Evolutionary conservation across 2,888 invertebrate genomes (phyloP).

Genomic region (Teinopalpus imperialis): DNA sequence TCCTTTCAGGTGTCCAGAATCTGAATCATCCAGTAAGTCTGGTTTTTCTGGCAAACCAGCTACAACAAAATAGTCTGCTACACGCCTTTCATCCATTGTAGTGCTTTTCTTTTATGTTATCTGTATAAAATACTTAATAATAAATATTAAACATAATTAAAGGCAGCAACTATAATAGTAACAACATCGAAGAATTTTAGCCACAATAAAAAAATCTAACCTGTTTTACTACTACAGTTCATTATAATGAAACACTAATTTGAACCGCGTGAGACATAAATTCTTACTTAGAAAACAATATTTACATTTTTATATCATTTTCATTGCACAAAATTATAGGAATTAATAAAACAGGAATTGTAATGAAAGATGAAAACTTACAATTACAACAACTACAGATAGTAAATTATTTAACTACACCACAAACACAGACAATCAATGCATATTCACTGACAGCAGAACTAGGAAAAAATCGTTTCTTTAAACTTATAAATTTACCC

Average conservation of each 20-base stretch:
- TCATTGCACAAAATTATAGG: conserved; percentile 10
- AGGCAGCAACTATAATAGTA: conserved; percentile 30
- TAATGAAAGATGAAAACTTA: conserved; percentile 22
- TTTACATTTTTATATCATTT: conserved; percentile 9
- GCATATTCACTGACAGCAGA: no score
- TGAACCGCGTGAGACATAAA: not conserved
- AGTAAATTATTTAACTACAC: conserved; percentile 1
- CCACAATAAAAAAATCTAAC: conserved; percentile 39
- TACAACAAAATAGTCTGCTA: conserved; percentile 99
- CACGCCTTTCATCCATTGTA: conserved; percentile 91
- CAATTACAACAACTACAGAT: conserved; percentile 21
- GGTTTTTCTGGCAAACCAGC: conserved; percentile 95
- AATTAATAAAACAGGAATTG: conserved; percentile 20
- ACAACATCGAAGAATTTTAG: conserved; percentile 31
- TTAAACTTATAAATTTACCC: no score
- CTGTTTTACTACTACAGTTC: conserved; percentile 28
- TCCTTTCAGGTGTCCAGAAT: conserved; percentile 90
- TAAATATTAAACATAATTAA: conserved; percentile 32
- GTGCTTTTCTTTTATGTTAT: conserved; percentile 33
- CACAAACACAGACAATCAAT: not conserved
- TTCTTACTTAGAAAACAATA: conserved; percentile 4
- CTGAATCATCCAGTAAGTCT: conserved; percentile 89
- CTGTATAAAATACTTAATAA: conserved; percentile 41
- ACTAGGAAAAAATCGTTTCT: no score
- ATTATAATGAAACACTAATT: conserved; percentile 27